Evolutionary conservation across 2,888 invertebrate genomes (phyloP), one percentile per base, ranked within the genome.

Genomic region (Cephus runcator): DNA sequence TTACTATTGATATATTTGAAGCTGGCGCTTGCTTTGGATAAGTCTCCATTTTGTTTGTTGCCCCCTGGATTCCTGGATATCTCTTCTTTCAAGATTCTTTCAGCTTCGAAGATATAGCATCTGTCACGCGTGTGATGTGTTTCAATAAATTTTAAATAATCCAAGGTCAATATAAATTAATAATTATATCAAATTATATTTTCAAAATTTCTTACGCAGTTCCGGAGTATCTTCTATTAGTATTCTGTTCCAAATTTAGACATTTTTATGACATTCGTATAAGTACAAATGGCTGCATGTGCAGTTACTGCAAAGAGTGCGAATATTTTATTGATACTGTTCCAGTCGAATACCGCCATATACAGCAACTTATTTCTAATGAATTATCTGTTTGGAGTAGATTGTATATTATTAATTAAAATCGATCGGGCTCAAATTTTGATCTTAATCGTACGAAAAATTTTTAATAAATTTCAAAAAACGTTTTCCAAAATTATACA

Each of bases 281-380:
- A 81, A 23, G 79, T 76, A 15, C 75, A 80, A 4, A 81, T 33
- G 11, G 76, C 75, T 34, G 80, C 77, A 31, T 83, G 81, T 12
- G 79, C 6, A 69, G 78, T 69, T 34, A 79, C 76, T 31, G 81
- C 78, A 4, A 79, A 15, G 4, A 82, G 15, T 75, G 79, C 36
- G 11, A 75, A 76, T 9, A 31, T 76, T 0, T 80, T 75, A 78
- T 82, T 79, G 34, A 81, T 79, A 74, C 77, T 69, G 11, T 77
- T 71, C 81, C 82, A 83, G 34, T 82, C 79, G 34, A 83, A 75
- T 31, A 81, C 33, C 15, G 81, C 80, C 83, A 83, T 83, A 69
- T 12, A 9, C 34, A 2, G 34, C 3, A 69, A 69, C 6, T 68
- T 36, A 77, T 36, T 40, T 73, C 33, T 75, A 40, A 71, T 77